Evolutionary conservation across 2,888 invertebrate genomes (phyloP), one percentile per base, ranked within the genome.

Genomic region (Conomelus anceps): DNA sequence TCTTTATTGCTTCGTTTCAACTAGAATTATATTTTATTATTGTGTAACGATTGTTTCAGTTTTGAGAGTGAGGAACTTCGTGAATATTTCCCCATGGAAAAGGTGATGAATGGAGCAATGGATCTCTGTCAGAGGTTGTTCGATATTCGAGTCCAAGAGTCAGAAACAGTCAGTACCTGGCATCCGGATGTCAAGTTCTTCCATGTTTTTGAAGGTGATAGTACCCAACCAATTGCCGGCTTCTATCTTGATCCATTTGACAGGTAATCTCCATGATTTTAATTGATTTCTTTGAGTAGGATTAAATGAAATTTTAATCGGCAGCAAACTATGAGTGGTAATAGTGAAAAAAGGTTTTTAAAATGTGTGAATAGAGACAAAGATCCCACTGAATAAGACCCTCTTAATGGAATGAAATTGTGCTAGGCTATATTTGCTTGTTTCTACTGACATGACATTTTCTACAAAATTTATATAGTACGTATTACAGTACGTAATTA

Each of bases 211-310:
- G 97, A 98, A 92, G 94, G 95, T 20, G 94, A 95, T 9, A 94
- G 94, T 90, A 94, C 94, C 87, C 94, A 92, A 91, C 96, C 97
- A 0, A 93, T 97, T 1, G 97, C 96, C n/a, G 96, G 97, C 7
- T 97, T 98, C 92, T 98, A 97, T 92, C 94, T 98, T 0, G 98
- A 98, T 93, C 96, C 97, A 0, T 98, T 96, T 92, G 95, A 95
- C 0, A 92, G 94, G 92, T 92, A 90, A 90, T n/a, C 17, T 3
- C 4, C 26, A 11, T 26, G 6, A 26, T 26, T 26, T n/a, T n/a
- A n/a, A n/a, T n/a, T n/a, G n/a, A n/a, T n/a, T n/a, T n/a, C n/a
- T n/a, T n/a, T n/a, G n/a, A n/a, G n/a, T n/a, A n/a, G n/a, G n/a
- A n/a, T n/a, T n/a, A n/a, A n/a, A n/a, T n/a, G n/a, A n/a, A n/a